phyloP scores from a whole-genome alignment of 2,797 vertebrate genomes.

The Pangasius krempfi region DNA sequence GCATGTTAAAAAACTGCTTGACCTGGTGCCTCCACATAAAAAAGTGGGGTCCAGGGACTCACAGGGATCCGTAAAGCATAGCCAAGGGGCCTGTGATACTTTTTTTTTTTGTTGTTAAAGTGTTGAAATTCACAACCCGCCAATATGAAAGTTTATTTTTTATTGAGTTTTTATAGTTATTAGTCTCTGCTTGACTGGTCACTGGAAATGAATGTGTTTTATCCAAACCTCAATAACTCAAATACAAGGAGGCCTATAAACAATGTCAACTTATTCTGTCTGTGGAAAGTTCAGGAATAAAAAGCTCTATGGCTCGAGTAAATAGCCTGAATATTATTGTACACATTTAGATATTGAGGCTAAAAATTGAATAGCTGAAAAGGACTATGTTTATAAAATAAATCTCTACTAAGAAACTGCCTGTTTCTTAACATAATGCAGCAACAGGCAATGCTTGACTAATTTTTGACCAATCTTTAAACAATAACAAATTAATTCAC shows the following conservation, averaged over 20 bases:
- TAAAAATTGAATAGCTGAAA: background rate
- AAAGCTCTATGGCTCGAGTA: background rate
- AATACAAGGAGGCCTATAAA: background rate
- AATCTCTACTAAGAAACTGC: background rate
- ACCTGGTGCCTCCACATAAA: background rate
- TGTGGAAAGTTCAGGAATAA: background rate
- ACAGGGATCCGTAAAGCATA: background rate
- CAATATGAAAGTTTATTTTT: background rate
- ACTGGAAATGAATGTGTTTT: slow-evolving; percentile 2
- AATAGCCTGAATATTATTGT: background rate
- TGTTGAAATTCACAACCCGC: background rate
- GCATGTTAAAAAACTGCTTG: background rate
- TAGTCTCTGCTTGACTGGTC: background rate
- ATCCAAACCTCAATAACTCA: background rate
- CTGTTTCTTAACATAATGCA: background rate
- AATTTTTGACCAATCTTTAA: background rate
- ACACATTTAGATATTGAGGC: background rate
- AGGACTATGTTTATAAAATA: background rate
- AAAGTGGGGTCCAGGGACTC: background rate
- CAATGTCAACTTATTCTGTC: background rate
- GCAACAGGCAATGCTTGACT: background rate
- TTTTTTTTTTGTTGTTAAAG: background rate
- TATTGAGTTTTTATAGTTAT: background rate
- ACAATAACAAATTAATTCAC: background rate
- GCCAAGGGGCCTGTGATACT: no score